Conservation (phyloP, 1,140 invertebrate species). For the Halotydeus destructor region DNA sequence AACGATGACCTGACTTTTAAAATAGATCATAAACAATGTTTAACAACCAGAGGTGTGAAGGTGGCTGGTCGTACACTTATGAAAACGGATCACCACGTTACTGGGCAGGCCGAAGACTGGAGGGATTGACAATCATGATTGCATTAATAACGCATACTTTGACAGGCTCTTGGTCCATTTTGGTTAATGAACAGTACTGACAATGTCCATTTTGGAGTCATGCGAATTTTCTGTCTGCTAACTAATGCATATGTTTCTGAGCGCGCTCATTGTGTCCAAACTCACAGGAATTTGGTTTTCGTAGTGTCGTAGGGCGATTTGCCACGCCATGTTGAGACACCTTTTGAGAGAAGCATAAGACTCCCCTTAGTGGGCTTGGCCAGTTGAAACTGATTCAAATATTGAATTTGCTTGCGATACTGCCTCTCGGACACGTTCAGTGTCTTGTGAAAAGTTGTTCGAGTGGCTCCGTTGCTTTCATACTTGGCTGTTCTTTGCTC, state of each 20-base stretch:
- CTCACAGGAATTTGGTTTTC: slow-evolving; percentile 55
- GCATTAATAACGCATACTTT: background rate
- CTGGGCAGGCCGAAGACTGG: slow-evolving; percentile 66
- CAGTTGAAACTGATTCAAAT: slow-evolving; percentile 87
- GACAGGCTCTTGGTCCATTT: too few relatives aligned
- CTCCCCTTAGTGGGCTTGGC: slow-evolving; percentile 84
- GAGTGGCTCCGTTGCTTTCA: slow-evolving; percentile 76
- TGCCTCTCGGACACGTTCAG: slow-evolving; percentile 67
- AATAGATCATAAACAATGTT: slow-evolving; percentile 12
- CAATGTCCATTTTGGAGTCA: too few relatives aligned
- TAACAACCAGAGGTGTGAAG: slow-evolving; percentile 57
- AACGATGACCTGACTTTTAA: slow-evolving; percentile 8
- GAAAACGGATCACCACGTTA: slow-evolving; percentile 63
- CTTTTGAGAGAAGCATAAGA: slow-evolving; percentile 87
- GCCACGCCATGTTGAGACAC: slow-evolving; percentile 86
- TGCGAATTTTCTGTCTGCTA: too few relatives aligned
- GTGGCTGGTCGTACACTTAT: too few relatives aligned
- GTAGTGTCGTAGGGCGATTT: slow-evolving; percentile 72
- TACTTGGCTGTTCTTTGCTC: slow-evolving; percentile 77
- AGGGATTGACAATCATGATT: slow-evolving; percentile 5
- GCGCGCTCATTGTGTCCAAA: slow-evolving; percentile 53
- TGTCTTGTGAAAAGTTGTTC: slow-evolving; percentile 70
- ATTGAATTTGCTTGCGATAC: slow-evolving; percentile 79
- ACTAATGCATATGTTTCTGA: slow-evolving; percentile 6
- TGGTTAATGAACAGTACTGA: too few relatives aligned